These are phyloP conservation scores for Leptopilina boulardi DNA, from an alignment of 1,140 invertebrate species.

Conservation along the genomic window DNA sequence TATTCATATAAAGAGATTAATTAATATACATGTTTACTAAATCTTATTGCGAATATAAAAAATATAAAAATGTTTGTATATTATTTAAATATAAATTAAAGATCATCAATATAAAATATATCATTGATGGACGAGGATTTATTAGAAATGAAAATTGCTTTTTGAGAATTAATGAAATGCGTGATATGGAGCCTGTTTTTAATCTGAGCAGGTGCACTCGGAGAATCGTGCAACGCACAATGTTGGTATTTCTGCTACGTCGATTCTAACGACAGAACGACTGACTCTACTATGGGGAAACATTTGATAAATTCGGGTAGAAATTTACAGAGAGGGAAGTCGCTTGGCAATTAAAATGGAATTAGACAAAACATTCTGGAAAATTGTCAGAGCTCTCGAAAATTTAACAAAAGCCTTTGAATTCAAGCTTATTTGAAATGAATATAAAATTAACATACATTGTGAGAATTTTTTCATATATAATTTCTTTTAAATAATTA, in stretches of 20 bases:
- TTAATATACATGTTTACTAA: too few relatives aligned
- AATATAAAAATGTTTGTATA: too few relatives aligned
- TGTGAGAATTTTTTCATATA: too few relatives aligned
- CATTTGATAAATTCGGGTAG: neutral
- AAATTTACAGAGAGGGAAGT: constrained; percentile 4
- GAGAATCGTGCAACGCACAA: constrained; percentile 12
- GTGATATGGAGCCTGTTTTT: constrained; percentile 2
- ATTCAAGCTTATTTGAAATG: neutral
- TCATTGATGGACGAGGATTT: neutral
- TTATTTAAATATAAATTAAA: too few relatives aligned
- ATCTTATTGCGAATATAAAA: too few relatives aligned
- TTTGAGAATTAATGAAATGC: constrained; percentile 10
- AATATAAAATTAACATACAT: too few relatives aligned
- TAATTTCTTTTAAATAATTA: too few relatives aligned
- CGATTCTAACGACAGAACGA: constrained; percentile 5
- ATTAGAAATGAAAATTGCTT: neutral
- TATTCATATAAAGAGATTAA: too few relatives aligned
- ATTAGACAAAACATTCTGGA: neutral
- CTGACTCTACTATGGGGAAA: neutral
- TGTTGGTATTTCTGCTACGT: neutral
- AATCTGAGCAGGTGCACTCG: neutral
- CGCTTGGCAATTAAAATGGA: constrained; percentile 7
- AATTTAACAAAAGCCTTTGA: neutral
- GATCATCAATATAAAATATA: too few relatives aligned
- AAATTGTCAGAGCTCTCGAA: neutral